Evolutionary conservation across 2,888 invertebrate genomes (phyloP), one percentile per base, ranked within the genome.

Genomic region (Spialia ferax): DNA sequence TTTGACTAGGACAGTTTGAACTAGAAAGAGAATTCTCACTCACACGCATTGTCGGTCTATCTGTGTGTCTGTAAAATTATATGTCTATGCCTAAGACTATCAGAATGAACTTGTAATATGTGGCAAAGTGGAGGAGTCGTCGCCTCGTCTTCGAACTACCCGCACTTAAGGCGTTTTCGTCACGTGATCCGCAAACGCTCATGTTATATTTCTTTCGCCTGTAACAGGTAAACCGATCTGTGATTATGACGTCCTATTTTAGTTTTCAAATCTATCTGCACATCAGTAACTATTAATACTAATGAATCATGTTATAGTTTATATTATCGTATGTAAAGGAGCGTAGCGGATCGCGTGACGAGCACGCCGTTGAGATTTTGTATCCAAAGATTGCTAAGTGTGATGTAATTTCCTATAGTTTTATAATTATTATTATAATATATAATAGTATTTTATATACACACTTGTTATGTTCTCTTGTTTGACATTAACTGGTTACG

Each of bases 301-400:
- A 50, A 52, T 15, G 35, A 26, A 54, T 42, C 59, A 54, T 54
- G 52, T 42, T 52, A 60, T 60, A 60, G 38, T 42, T 65, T 52
- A 42, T 18, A 55, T 64, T n/a, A 29, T n/a, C 1, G 6, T 48
- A 60, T n/a, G n/a, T n/a, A 38, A 35, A 26, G 52, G 70, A 70
- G n/a, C 4, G 74, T 66, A 70, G 57, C 70, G 68, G 68, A 52
- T 57, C 65, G 20, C 59, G 38, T 22, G 42, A 18, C 26, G 18
- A 11, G 69, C 66, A 79, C 82, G 83, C 83, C 81, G 68, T 78
- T 77, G 83, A 87, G 84, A 84, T 85, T 86, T 91, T 90, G 91
- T 91, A 91, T 93, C 93, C 93, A 91, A 93, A 93, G 91, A 92
- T 91, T 88, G 89, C 84, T 81, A 82, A 87, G 89, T 91, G 89